These are phyloP conservation scores for Monomorium pharaonis DNA, from an alignment of 1,140 invertebrate genomes.

Conservation along the genomic window DNA sequence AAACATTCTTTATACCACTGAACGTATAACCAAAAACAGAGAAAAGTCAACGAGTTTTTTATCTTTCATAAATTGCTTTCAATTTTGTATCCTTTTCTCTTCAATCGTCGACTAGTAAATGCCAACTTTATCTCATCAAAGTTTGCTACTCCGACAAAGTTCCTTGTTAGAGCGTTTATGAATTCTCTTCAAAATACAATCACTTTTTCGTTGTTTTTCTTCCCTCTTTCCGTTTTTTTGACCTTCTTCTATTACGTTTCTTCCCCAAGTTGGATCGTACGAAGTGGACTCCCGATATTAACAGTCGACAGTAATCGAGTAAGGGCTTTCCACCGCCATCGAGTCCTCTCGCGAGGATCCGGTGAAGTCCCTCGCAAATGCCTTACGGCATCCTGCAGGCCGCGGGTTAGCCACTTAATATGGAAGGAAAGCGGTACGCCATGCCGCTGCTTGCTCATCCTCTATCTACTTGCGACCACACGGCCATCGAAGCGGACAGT, in stretches of 20 bases:
- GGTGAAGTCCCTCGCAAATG: conserved; percentile 30
- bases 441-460: conserved; percentile 66
- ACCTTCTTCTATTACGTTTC: neutral
- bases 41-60: neutral
- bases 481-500: conserved; percentile 66
- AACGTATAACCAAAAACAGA: neutral
- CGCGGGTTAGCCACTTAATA: conserved; percentile 68
- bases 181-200: neutral
- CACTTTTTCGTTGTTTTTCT: neutral
- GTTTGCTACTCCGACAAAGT: neutral
- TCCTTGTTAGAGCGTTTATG: neutral
- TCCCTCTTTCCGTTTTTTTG: neutral
- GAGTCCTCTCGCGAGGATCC: conserved; percentile 48
- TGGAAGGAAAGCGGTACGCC: conserved; percentile 64
- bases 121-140: neutral
- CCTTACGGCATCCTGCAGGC: conserved; percentile 35
- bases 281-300: conserved; percentile 16
- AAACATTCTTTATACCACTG: neutral
- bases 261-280: neutral
- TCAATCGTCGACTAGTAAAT: neutral
- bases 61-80: neutral
- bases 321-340: neutral
- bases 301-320: conserved; percentile 48
- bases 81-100: neutral
- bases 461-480: conserved; percentile 69